Percentiles rank a stretch among this genome's conserved stretches.
Evolutionary conservation across 1,140 invertebrate species (phyloP).

Genomic region (Macrosteles quadrilineatus): DNA sequence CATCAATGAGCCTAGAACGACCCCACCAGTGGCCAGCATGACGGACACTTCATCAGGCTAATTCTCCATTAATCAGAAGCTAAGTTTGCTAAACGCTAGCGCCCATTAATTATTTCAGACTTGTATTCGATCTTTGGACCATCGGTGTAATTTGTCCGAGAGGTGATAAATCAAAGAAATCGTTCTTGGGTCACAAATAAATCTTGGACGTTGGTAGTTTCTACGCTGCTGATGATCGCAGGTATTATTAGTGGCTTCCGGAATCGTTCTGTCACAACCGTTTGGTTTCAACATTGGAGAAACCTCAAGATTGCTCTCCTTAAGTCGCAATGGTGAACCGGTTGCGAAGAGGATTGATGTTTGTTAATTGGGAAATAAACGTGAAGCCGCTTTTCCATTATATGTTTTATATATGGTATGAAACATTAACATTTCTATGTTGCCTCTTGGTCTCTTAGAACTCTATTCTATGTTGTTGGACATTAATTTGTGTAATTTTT

Average conservation of each 20-base stretch:
- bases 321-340: too few species aligned
- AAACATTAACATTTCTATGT: too few species aligned
- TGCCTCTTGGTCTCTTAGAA: too few species aligned
- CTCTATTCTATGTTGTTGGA: too few species aligned
- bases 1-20: too few species aligned
- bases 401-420: too few species aligned
- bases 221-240: background rate
- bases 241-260: background rate
- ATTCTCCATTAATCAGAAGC: background rate
- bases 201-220: background rate
- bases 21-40: too few species aligned
- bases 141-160: background rate
- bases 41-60: too few species aligned
- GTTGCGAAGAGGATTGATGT: too few species aligned
- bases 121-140: conserved; percentile 8
- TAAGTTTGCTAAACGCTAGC: background rate
- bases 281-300: background rate
- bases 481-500: too few species aligned
- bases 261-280: background rate
- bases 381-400: too few species aligned
- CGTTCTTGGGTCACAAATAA: background rate
- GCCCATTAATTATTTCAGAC: conserved; percentile 13
- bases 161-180: conserved; percentile 4
- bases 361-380: too few species aligned
- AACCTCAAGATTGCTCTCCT: background rate